Base-by-base conservation (phyloP, 2,113 vertebrate genomes). In the Gymnarchus niloticus region DNA sequence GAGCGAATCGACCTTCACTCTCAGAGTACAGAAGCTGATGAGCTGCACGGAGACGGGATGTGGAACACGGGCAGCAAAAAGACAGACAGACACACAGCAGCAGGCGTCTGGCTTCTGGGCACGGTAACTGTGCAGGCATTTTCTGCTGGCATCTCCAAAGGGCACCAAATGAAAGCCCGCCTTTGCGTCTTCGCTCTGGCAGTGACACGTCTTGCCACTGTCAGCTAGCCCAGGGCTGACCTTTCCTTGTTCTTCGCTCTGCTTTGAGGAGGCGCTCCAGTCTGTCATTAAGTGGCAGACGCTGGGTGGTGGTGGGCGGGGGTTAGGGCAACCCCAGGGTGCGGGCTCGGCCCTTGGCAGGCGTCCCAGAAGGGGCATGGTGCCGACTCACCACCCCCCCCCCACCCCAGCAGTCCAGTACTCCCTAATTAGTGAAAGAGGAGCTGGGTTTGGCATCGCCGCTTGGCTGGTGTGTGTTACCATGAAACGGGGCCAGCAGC, bases 91-190 rank as follows among this genome's bases (percentile, higher is more conserved):
- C n/a, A n/a, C n/a, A n/a, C 65, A 21, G 65, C 65, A 73, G 65
- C 83, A 54, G n/a, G 83, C 83, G 14, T 37, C 46, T 54, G 83
- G 61, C 59, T 51, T 76, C 48, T 69, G 57, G 83, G 83, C 83
- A 10, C 49, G 6, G 21, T 41, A 5, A 73, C 83, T 84, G 83
- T 73, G 83, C 61, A 21, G 61, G 14, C 9, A 73, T 73, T 56
- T 46, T 84, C 25, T 33, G 48, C 23, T 19, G 44, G 8, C 44
- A 65, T 49, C 54, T 14, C 25, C n/a, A 84, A 84, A 73, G 83
- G 59, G 46, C 83, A 52, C 41, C 56, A 46, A 46, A 37, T 61
- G 37, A 73, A 61, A 84, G 61, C 59, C 10, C 9, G 59, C 59
- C 83, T 76, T 84, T 82, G 49, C 48, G 80, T 51, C 61, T 23